phyloP scores from a whole-genome alignment of 2,113 vertebrate species.

The Apeltes quadracus region DNA sequence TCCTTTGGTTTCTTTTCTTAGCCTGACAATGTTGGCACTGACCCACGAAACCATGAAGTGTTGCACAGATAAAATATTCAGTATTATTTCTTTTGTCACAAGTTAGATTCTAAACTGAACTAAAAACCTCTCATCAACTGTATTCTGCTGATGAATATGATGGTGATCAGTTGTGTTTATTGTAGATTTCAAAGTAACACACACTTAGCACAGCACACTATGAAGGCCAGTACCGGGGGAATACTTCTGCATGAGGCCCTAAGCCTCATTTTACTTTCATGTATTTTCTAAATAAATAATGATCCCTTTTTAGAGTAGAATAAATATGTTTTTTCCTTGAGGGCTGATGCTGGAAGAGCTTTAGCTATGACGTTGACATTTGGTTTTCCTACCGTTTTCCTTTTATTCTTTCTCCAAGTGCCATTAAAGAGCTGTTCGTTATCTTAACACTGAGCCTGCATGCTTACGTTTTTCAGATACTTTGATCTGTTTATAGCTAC shows the following conservation, averaged over 20 bases:
- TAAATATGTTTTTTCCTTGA: slow-evolving; percentile 51
- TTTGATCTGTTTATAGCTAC: slow-evolving; percentile 79
- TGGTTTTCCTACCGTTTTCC: slow-evolving; percentile 65
- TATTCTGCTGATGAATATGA: slow-evolving; percentile 52
- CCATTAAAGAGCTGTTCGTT: slow-evolving; percentile 76
- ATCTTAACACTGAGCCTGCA: slow-evolving; percentile 84
- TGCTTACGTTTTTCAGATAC: slow-evolving; percentile 83
- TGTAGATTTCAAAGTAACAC: slow-evolving; percentile 58
- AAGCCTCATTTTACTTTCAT: slow-evolving; percentile 58
- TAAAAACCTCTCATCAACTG: slow-evolving; percentile 45
- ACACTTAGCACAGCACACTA: slow-evolving; percentile 44
- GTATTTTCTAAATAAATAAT: slow-evolving; percentile 58
- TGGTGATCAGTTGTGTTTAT: slow-evolving; percentile 42
- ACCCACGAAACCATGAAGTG: slow-evolving; percentile 36
- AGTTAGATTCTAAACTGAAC: slow-evolving; percentile 56
- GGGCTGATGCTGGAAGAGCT: slow-evolving; percentile 63
- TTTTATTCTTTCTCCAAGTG: slow-evolving; percentile 68
- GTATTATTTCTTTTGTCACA: slow-evolving; percentile 53
- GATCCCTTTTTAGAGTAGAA: slow-evolving; percentile 55
- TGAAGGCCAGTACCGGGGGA: slow-evolving; percentile 62
- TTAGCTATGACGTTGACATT: slow-evolving; percentile 61
- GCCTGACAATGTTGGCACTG: slow-evolving; percentile 29
- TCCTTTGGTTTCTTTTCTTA: slow-evolving; percentile 28
- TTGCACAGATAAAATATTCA: slow-evolving; percentile 41
- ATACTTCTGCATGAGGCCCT: slow-evolving; percentile 58